Evolutionary conservation across 2,888 invertebrate species (phyloP).

Genomic region (Cryptops parisi): DNA sequence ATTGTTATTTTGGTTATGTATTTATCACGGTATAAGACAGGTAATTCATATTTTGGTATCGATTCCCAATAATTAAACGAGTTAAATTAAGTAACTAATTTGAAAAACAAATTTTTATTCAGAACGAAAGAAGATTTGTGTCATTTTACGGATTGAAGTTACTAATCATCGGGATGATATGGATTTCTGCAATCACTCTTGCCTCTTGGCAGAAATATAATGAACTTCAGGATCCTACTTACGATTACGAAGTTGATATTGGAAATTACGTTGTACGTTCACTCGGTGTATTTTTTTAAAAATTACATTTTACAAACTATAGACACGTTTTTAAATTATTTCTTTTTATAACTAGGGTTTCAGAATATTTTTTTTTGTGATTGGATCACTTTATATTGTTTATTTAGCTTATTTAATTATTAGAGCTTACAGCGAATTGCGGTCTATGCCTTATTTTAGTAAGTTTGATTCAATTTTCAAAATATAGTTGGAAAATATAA

Average conservation of each 20-base stretch:
- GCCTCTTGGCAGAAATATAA: constrained; percentile 83
- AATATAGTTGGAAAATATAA: too few species aligned
- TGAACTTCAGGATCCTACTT: constrained; percentile 78
- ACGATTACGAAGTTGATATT: constrained; percentile 72
- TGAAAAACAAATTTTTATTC: constrained; percentile 26
- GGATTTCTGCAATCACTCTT: constrained; percentile 70
- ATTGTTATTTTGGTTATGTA: constrained; percentile 84
- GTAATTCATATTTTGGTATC: too few species aligned
- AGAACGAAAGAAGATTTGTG: constrained; percentile 74
- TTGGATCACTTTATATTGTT: constrained; percentile 66
- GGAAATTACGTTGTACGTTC: constrained; percentile 61
- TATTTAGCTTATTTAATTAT: constrained; percentile 71
- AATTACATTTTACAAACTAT: background rate
- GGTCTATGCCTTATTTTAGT: constrained; percentile 98
- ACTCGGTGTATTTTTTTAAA: constrained; percentile 3
- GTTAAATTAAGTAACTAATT: too few species aligned
- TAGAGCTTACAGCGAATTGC: constrained; percentile 81
- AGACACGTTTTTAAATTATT: background rate
- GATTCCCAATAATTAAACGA: too few species aligned
- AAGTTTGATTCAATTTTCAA: too few species aligned
- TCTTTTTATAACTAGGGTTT: constrained; percentile 50
- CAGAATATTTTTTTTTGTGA: constrained; percentile 78
- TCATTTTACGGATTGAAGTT: constrained; percentile 86
- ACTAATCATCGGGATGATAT: constrained; percentile 67
- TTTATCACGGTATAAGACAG: constrained; percentile 88